Percentiles rank a stretch among this genome's conserved stretches.
Conservation (phyloP, 1,140 invertebrate genomes). For the Lethocerus indicus region DNA sequence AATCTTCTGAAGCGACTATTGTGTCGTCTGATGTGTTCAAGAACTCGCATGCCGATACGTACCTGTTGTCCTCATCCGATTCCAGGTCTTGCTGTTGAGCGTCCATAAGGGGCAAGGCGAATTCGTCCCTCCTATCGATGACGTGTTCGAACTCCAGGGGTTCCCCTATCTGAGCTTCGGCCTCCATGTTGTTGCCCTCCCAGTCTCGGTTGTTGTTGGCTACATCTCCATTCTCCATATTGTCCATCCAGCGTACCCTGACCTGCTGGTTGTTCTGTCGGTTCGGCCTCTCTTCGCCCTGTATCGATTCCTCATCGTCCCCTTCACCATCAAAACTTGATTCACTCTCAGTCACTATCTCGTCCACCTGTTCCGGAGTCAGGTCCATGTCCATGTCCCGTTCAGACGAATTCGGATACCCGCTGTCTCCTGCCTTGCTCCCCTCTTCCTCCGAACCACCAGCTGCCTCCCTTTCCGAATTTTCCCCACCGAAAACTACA, state of each 20-base stretch:
- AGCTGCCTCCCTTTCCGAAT: too few species aligned
- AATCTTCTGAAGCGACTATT: too few species aligned
- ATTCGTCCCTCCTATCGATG: too few species aligned
- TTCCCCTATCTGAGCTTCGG: background rate
- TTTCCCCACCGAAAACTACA: too few species aligned
- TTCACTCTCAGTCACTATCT: slow-evolving; percentile 18
- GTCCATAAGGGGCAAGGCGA: too few species aligned
- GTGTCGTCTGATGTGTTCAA: background rate
- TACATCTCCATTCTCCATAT: slow-evolving; percentile 33
- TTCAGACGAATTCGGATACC: slow-evolving; percentile 30
- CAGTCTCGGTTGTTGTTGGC: slow-evolving; percentile 35
- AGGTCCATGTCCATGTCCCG: slow-evolving; percentile 23
- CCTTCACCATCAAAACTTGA: too few species aligned
- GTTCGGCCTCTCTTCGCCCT: background rate
- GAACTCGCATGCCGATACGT: background rate
- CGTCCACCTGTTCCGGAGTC: slow-evolving; percentile 20
- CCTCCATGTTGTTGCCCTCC: slow-evolving; percentile 30
- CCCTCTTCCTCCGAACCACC: too few species aligned
- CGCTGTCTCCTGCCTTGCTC: slow-evolving; percentile 26
- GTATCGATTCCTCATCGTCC: slow-evolving; percentile 13
- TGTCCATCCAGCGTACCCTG: slow-evolving; percentile 12
- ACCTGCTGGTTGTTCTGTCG: background rate
- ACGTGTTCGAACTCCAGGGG: background rate
- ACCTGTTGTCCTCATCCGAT: background rate
- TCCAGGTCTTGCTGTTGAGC: too few species aligned